A percentile compares a stretch with the other conserved stretches of the same genome.
Conservation (phyloP, 2,888 invertebrate species). For the Anthrax anthrax region DNA sequence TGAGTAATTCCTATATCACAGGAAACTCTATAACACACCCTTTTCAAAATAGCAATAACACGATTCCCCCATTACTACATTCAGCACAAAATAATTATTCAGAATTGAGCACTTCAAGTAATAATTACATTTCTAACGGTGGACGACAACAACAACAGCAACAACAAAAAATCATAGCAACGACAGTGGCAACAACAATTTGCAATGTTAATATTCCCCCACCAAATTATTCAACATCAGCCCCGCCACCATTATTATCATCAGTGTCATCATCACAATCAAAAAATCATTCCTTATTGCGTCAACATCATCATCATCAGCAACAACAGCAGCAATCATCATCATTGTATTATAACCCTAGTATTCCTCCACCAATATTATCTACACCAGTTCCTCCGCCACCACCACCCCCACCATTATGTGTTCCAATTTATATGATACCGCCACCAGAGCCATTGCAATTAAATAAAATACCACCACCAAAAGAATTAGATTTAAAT, state of each 20-base stretch:
- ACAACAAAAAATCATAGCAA: too few relatives aligned
- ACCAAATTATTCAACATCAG: slow-evolving; percentile 15
- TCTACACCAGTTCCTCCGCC: slow-evolving; percentile 15
- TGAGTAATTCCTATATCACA: background rate
- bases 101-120: background rate
- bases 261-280: background rate
- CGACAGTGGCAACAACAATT: background rate
- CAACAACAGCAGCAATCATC: background rate
- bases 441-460: slow-evolving; percentile 41
- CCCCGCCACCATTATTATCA: background rate
- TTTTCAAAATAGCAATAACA: slow-evolving; percentile 7
- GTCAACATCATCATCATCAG: background rate
- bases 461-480: slow-evolving; percentile 46
- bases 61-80: background rate
- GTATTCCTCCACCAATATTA: slow-evolving; percentile 26
- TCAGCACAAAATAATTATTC: background rate
- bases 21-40: slow-evolving; percentile 4
- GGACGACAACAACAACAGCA: too few relatives aligned
- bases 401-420: slow-evolving; percentile 20
- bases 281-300: background rate
- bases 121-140: too few relatives aligned
- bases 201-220: slow-evolving; percentile 13
- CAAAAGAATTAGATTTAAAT: slow-evolving; percentile 43
- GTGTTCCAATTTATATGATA: slow-evolving; percentile 16
- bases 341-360: slow-evolving; percentile 25